These are phyloP conservation scores for Physeter macrocephalus DNA, from an alignment of 2,113 vertebrate species.

Conservation along the genomic window DNA sequence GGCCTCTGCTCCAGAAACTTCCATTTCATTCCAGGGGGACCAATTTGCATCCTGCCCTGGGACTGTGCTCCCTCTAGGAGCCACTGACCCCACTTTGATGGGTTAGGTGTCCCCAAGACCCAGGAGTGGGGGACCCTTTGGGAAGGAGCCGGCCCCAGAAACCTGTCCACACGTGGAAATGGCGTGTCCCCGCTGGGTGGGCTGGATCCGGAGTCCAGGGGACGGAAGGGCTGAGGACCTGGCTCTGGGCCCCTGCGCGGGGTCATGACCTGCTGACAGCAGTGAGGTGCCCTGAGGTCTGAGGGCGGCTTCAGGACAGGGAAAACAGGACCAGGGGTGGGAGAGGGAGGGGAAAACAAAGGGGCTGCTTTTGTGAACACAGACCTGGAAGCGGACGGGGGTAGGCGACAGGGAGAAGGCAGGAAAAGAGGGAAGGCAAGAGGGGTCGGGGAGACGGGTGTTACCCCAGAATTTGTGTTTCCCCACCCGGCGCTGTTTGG, in stretches of 20 bases:
- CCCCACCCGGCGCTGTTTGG: not conserved
- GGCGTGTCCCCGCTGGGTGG: fast-evolving
- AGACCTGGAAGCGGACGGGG: not conserved
- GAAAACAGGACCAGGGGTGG: not conserved
- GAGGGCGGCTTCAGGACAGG: not conserved
- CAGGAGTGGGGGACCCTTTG: not conserved
- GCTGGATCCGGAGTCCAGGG: not conserved
- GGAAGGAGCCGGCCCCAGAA: not conserved
- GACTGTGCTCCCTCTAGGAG: too few relatives aligned
- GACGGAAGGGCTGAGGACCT: not conserved
- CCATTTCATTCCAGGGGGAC: not conserved
- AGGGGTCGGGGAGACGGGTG: not conserved
- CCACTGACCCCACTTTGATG: not conserved
- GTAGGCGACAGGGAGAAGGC: not conserved
- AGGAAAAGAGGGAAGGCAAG: not conserved
- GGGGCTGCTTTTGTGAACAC: not conserved
- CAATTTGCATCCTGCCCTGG: not conserved
- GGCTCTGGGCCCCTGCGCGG: not conserved
- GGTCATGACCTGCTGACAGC: not conserved
- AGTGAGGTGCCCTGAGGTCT: not conserved
- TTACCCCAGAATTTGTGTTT: too few relatives aligned
- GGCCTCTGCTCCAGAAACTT: not conserved
- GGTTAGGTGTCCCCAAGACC: not conserved
- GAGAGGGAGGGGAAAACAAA: not conserved
- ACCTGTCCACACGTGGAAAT: fast-evolving